Percentiles rank a stretch among this genome's conserved stretches.
phyloP scores from a whole-genome alignment of 1,140 invertebrate species.

The Cotesia chilonis region DNA sequence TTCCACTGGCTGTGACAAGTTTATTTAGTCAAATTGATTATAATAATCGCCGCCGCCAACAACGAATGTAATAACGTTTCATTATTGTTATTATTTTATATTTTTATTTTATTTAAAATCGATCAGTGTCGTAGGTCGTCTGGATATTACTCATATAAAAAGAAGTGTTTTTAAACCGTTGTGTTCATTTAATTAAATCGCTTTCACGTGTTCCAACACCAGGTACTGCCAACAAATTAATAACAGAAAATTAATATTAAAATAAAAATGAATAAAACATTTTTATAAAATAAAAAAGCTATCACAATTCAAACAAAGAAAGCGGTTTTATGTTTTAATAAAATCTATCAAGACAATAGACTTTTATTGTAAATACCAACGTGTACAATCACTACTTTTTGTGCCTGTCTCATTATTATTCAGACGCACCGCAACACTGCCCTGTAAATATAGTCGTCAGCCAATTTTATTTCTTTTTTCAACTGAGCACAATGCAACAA shows the following conservation, averaged over 20 bases:
- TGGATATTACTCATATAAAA: not conserved
- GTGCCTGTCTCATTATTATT: conserved; percentile 52
- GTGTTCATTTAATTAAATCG: conserved; percentile 20
- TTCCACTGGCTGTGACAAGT: conserved; percentile 27
- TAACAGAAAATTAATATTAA: too few species aligned
- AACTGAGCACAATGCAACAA: conserved; percentile 23
- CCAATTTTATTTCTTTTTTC: conserved; percentile 38
- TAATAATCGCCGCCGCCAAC: conserved; percentile 11
- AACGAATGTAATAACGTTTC: conserved; percentile 11
- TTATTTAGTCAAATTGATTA: conserved; percentile 24
- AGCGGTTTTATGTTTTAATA: conserved; percentile 21
- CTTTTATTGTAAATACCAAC: not conserved
- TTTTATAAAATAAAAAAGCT: not conserved
- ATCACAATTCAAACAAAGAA: conserved; percentile 14
- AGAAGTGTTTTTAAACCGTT: not conserved
- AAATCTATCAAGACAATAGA: not conserved
- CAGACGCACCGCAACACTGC: conserved; percentile 52
- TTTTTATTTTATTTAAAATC: conserved; percentile 10
- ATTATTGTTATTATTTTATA: too few species aligned
- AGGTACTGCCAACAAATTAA: conserved; percentile 22
- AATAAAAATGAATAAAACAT: not conserved
- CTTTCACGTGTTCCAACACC: conserved; percentile 4
- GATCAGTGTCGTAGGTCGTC: conserved; percentile 23
- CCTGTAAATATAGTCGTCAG: conserved; percentile 49
- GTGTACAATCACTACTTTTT: conserved; percentile 46